Base-by-base conservation (phyloP, 2,113 vertebrate species). In the Sialia sialis region DNA sequence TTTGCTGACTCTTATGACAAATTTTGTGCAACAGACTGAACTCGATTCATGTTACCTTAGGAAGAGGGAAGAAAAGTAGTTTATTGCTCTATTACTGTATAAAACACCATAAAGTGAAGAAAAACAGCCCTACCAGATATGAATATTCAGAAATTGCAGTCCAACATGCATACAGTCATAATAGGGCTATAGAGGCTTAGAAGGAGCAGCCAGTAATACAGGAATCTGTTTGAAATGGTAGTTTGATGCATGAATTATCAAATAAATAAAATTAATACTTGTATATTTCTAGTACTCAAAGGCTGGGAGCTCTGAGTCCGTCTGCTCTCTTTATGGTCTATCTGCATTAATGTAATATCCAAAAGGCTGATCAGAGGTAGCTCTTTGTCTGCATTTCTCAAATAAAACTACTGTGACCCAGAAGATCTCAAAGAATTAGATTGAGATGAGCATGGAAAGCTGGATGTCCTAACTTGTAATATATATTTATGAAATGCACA, bases 401-500 rank as follows among this genome's bases (percentile, higher is more conserved):
- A 84, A 87, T 44, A 74, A 87, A 80, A 56, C 55, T 66, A 55
- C 43, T 1, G 0, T 69, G 55, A 82, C 85, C 72, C 43, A 70
- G 51, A 85, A 69, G 81, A 77, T 85, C 59, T 90, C 29, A 43
- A 94, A 90, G 82, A 93, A 83, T 94, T 78, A 81, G 30, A 72
- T 2, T 51, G 84, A 89, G 81, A 69, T 72, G 66, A 78, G 69
- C 46, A 51, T 4, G 2, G 63, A 85, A 94, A 94, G 59, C 51
- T 10, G 2, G 49, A 74, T 85, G 38, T 62, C 63, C 70, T 76
- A 76, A 89, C 73, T 81, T 84, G 56, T 75, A 90, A 91, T 90
- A 90, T 87, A 67, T 92, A 93, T 91, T 95, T 95, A 93, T 89
- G 82, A 97, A 95, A 91, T 90, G 87, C 75, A 90, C 67, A 43